Percentiles rank a stretch among this genome's conserved stretches.
Evolutionary conservation across 2,888 invertebrate genomes (phyloP).

Genomic region (Eupithecia pulchellata): DNA sequence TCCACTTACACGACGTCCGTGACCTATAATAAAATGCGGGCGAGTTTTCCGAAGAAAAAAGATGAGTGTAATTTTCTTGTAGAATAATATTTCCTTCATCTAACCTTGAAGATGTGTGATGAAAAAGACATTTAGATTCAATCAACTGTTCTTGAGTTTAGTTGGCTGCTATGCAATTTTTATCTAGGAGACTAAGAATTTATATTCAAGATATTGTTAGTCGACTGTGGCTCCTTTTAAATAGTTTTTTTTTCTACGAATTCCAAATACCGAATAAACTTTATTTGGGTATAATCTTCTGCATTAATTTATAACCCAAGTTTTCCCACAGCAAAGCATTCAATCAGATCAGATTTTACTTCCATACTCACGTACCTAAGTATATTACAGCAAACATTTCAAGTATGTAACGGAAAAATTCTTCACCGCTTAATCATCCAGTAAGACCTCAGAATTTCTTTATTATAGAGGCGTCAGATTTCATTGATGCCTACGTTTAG

Average conservation of each 20-base stretch:
- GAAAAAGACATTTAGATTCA: constrained; percentile 25
- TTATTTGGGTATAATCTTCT: not conserved
- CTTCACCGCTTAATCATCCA: constrained; percentile 63
- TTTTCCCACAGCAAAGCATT: too few species aligned
- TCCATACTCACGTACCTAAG: not conserved
- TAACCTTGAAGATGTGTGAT: constrained; percentile 19
- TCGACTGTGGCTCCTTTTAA: not conserved
- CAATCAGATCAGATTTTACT: not conserved
- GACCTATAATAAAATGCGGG: constrained; percentile 13
- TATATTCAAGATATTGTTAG: not conserved
- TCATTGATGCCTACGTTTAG: constrained; percentile 59
- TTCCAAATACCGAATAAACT: not conserved
- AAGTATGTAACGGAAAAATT: constrained; percentile 60
- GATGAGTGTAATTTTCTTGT: not conserved
- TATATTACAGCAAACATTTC: not conserved
- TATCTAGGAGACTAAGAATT: not conserved
- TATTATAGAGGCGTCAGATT: constrained; percentile 68
- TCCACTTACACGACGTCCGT: constrained; percentile 6
- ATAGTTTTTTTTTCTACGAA: too few species aligned
- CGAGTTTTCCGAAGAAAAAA: constrained; percentile 14
- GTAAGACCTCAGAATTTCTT: constrained; percentile 62
- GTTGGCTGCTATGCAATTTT: not conserved
- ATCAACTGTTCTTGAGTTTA: constrained; percentile 8
- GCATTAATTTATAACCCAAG: not conserved
- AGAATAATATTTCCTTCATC: not conserved